Evolutionary conservation across 37 sponge, comb jelly and placozoan species (phyloP), one percentile per base, ranked within the genome.

Genomic region (Trichoplax adhaerens): DNA sequence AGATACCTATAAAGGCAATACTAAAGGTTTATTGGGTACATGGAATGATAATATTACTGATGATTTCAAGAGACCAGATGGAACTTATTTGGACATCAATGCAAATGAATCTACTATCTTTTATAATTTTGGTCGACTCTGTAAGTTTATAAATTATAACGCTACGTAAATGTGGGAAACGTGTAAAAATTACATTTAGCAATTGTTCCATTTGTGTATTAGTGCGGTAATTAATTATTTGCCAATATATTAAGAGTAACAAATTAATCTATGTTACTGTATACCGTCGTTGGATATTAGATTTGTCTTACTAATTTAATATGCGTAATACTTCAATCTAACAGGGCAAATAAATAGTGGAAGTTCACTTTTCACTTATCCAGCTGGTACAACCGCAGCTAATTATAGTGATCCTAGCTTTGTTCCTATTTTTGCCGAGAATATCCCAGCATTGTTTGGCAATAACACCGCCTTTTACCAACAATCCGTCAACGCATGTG

Each of bases 41-140:
- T 73, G 74, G 74, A 73, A 73, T 61, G 74, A 58, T 46, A 73
- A 73, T 29, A 47, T 64, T 2, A 64, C 62, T 57, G 74, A 73
- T 73, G 74, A 73, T 54, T 60, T 73, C 7, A 63, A 54, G 8
- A 60, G 53, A n/a, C 46, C 62, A 47, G 4, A 5, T 60, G 74
- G 62, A 4, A 55, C 74, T 52, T 51, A n/a, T 2, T 4, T 73
- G 8, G 64, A 63, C 7, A 4, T 64, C 10, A 60, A 73, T 29
- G 50, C 74, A 7, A 55, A 52, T 6, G 74, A 73, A 61, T 63
- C 62, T 51, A 53, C 62, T 1, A 60, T 73, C 12, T 73, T 73
- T 3, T 46, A 73, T 64, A 5, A 59, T 1, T 73, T 73, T 73
- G 74, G 74, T 1, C 74, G 63, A 61, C 62, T 64, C 62, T 73